Base-by-base conservation (phyloP, 1,140 invertebrate species). In the Trachelipus rathkii region DNA sequence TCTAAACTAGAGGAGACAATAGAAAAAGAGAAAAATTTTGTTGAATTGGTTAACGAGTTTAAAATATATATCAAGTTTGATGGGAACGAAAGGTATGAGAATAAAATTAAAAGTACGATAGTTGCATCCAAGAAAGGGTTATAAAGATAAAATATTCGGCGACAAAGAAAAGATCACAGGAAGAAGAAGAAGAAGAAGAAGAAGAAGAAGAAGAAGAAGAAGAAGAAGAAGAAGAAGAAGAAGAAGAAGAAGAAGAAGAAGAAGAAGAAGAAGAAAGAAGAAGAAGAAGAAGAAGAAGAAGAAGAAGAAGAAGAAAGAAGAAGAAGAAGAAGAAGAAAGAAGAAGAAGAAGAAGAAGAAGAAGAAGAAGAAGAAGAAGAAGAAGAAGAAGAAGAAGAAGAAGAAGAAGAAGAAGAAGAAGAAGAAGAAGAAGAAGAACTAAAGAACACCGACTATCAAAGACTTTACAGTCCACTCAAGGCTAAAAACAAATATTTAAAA, bases 341-440 rank as follows among this genome's bases (percentile, higher is more conserved):
- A 13, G 68, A 21, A 69, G 68, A 21, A 23, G 21, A 10, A 69
- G 21, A 69, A 23, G 21, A 21, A 23, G 68, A 21, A 69, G 23
- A 21, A 11, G 23, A 21, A 11, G 10, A 21, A 11, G 23, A 21
- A 69, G 68, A 21, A 69, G 21, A 21, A 11, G 68, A 21, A 69
- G 21, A 10, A 23, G 21, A 21, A 23, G 21, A 21, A 69, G 21
- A 21, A 69, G 68, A 21, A 69, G 68, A 69, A 69, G 68, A 21
- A 69, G 68, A 21, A 69, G 68, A 69, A 69, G 21, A 21, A 69
- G 68, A 21, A 69, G 68, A 21, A 69, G 68, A 21, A 69, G 68
- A 21, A 69, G 68, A 21, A 11, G 68, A 21, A 69, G 68, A 21
- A 69, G 68, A 21, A 69, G n/a, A n/a, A n/a, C n/a, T n/a, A n/a